phyloP scores from a whole-genome alignment of 2,797 vertebrate genomes.

The Ispidina lecontei region DNA sequence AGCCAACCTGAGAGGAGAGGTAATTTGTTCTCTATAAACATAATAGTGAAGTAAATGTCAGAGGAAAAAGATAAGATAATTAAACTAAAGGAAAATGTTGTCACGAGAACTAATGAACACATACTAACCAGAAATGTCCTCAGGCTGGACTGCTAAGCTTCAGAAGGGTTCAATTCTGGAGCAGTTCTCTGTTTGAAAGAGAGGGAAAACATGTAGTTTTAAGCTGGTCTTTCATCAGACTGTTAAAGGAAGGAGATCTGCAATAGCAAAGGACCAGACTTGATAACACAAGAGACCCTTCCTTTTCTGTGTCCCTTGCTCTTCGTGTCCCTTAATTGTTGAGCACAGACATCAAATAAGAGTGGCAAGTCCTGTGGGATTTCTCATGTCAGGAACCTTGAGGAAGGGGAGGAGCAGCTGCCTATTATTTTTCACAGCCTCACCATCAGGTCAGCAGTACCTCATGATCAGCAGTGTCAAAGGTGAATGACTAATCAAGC shows the following conservation, averaged over 20 bases:
- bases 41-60: conserved; percentile 61
- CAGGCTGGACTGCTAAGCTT: conserved; percentile 35
- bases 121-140: conserved; percentile 50
- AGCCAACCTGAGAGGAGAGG: conserved; percentile 38
- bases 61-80: conserved; percentile 62
- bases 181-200: background rate
- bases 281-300: background rate
- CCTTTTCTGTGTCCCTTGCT: background rate
- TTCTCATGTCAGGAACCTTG: background rate
- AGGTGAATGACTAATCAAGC: background rate
- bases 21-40: conserved; percentile 55
- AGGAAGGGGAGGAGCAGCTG: background rate
- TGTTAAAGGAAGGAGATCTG: background rate
- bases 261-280: background rate
- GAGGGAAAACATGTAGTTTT: background rate
- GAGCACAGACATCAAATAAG: background rate
- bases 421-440: background rate
- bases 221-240: background rate
- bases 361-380: background rate
- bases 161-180: background rate
- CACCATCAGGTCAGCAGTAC: background rate
- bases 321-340: background rate
- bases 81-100: conserved; percentile 60
- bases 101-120: conserved; percentile 57
- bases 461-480: conserved; percentile 2